phyloP scores from a whole-genome alignment of 2,113 vertebrate species.

The Climacteris rufus region DNA sequence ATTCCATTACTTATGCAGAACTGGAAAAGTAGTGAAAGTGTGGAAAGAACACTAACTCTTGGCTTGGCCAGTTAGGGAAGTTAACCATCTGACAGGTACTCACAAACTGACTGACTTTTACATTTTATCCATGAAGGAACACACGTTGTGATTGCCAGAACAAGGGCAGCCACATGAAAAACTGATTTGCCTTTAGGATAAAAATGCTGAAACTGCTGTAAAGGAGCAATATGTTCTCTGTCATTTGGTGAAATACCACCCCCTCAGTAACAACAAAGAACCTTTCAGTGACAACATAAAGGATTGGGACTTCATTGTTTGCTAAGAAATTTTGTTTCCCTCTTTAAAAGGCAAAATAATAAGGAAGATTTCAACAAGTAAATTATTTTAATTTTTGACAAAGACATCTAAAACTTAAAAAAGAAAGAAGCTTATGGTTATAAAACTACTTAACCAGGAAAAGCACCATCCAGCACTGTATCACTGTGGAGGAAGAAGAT shows the following conservation, averaged over 20 bases:
- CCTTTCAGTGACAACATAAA: neutral
- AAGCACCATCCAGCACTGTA: neutral
- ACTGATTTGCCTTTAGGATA: neutral
- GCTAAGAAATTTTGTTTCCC: neutral
- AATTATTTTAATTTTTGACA: no score
- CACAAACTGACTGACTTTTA: neutral
- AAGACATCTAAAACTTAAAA: neutral
- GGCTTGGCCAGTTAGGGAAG: neutral
- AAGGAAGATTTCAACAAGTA: neutral
- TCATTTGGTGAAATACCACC: neutral
- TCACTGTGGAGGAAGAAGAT: neutral
- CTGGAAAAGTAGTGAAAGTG: neutral
- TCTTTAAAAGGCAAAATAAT: neutral
- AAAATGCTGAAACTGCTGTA: neutral
- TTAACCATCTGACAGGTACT: neutral
- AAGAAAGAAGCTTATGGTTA: neutral
- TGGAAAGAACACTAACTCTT: neutral
- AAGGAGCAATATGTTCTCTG: neutral
- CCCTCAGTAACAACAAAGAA: neutral
- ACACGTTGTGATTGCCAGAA: neutral
- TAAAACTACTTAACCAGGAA: neutral
- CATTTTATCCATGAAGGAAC: neutral
- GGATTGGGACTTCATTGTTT: neutral
- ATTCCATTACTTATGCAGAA: neutral
- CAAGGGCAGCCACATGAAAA: neutral